Conservation (phyloP, 2,113 vertebrate genomes). For the Eupsittula cactorum region DNA sequence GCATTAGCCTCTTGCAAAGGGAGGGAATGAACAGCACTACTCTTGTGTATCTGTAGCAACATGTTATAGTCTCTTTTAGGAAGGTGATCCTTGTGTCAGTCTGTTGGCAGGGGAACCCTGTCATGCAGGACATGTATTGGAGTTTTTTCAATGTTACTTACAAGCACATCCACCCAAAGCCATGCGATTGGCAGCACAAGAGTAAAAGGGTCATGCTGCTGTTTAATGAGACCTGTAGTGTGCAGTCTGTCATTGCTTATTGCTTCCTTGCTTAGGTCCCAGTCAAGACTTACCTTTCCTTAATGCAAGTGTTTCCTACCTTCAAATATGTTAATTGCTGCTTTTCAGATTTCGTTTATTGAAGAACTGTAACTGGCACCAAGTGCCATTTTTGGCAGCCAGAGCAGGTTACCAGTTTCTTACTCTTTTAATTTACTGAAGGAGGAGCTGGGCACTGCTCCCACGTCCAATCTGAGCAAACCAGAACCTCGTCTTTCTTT, state of each 20-base stretch:
- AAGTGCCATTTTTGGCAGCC: background rate
- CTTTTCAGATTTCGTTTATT: background rate
- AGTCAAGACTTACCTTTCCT: background rate
- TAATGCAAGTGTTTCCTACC: background rate
- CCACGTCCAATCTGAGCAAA: background rate
- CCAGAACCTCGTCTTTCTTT: accelerated
- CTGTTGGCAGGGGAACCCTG: background rate
- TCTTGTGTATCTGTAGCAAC: background rate
- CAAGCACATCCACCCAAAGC: background rate
- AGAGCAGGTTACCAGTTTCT: background rate
- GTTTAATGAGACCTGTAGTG: background rate
- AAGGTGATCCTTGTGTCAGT: background rate
- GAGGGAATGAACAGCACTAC: background rate
- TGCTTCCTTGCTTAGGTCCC: background rate
- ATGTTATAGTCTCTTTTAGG: background rate
- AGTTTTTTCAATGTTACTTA: background rate
- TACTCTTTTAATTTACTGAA: background rate
- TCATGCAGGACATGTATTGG: background rate
- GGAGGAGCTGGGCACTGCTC: background rate
- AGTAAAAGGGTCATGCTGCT: background rate
- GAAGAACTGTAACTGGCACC: background rate
- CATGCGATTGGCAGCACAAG: background rate
- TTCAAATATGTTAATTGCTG: background rate
- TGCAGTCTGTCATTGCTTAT: background rate
- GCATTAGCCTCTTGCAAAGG: background rate